These are phyloP conservation scores for Gasterosteus aculeatus DNA, from an alignment of 2,113 vertebrate species.

Conservation along the genomic window DNA sequence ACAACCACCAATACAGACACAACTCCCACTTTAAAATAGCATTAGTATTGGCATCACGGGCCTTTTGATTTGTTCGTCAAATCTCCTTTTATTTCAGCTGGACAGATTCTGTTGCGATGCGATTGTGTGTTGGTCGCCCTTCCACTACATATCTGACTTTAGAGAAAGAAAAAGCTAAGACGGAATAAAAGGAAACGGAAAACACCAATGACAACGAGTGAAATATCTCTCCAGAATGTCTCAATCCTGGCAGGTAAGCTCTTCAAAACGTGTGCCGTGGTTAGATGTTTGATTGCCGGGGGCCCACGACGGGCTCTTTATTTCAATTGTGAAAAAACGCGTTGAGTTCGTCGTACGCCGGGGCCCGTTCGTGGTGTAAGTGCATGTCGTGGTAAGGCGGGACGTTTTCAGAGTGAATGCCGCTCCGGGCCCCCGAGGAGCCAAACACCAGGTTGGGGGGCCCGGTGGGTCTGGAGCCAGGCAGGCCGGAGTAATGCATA, in stretches of 20 bases:
- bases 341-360: slow-evolving; percentile 93
- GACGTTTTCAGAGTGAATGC: slow-evolving; percentile 92
- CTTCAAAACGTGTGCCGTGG: slow-evolving; percentile 39
- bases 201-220: slow-evolving; percentile 40
- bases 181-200: background rate
- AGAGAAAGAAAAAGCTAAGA: background rate
- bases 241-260: slow-evolving; percentile 41
- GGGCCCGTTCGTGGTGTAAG: slow-evolving; percentile 91
- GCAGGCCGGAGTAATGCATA: slow-evolving; percentile 95
- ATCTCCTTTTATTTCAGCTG: slow-evolving; percentile 13
- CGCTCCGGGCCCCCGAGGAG: slow-evolving; percentile 86
- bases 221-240: slow-evolving; percentile 41
- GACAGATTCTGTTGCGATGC: slow-evolving; percentile 26
- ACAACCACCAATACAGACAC: slow-evolving; percentile 60
- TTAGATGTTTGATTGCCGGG: slow-evolving; percentile 60
- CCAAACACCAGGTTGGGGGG: slow-evolving; percentile 90
- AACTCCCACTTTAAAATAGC: slow-evolving; percentile 49
- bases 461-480: slow-evolving; percentile 84
- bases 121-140: slow-evolving; percentile 17
- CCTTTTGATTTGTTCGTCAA: slow-evolving; percentile 33
- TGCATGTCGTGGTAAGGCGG: slow-evolving; percentile 94
- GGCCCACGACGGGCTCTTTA: slow-evolving; percentile 28
- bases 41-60: slow-evolving; percentile 8
- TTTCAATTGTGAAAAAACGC: slow-evolving; percentile 94
- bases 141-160: slow-evolving; percentile 23